Conservation (phyloP, 2,797 vertebrate species). For the Periparus ater region DNA sequence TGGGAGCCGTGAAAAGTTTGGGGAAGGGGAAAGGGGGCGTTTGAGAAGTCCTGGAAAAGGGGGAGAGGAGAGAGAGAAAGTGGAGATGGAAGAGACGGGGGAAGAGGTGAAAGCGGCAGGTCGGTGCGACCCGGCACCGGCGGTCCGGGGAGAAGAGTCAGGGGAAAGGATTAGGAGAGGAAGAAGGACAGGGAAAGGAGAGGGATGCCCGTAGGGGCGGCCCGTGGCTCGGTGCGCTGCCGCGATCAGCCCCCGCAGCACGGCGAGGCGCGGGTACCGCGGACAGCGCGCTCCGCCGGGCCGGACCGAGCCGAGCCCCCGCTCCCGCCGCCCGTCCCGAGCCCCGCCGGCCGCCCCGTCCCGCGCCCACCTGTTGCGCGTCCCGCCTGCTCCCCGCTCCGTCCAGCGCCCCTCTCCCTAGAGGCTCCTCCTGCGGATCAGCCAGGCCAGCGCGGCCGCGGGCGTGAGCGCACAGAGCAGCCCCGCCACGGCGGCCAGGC, state of each 20-base stretch:
- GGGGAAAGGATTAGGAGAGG: not conserved
- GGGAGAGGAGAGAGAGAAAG: no score
- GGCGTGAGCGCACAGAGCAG: slow-evolving; percentile 81
- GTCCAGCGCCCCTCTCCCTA: slow-evolving; percentile 58
- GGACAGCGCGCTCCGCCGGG: not conserved
- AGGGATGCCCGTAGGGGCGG: not conserved
- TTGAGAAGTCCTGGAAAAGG: not conserved
- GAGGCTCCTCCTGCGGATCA: slow-evolving; percentile 84
- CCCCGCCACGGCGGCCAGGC: slow-evolving; percentile 67
- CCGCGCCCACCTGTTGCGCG: slow-evolving; percentile 61
- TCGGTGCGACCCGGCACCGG: not conserved
- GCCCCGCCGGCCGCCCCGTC: not conserved
- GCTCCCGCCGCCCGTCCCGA: not conserved
- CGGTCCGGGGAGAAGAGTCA: not conserved
- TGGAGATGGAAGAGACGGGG: not conserved
- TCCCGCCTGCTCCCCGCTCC: slow-evolving; percentile 71
- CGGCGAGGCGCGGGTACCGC: not conserved
- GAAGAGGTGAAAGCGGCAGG: not conserved
- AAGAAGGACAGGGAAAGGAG: not conserved
- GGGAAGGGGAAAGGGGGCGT: not conserved
- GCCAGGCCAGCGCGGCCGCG: slow-evolving; percentile 84
- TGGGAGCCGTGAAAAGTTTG: not conserved
- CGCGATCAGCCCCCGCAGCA: not conserved
- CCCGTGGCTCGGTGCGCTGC: not conserved
- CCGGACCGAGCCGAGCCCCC: not conserved